Evolutionary conservation across 2,797 vertebrate species (phyloP), one percentile per base, ranked within the genome.

Genomic region (Mormyrops boulengeri): DNA sequence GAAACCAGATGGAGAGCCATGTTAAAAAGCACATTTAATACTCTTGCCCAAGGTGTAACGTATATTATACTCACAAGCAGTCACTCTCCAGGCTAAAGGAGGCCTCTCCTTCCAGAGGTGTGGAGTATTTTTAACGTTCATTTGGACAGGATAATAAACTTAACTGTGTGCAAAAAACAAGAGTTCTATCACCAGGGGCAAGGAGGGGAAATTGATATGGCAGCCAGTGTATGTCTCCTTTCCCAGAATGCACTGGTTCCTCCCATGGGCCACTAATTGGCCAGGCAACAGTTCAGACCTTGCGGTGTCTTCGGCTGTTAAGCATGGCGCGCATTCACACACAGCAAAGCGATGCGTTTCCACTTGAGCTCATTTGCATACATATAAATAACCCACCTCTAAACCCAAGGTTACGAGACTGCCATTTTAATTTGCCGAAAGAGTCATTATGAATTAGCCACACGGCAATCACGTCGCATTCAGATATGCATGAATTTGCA

Each of bases 271-370:
- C 44, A 62, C 17, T 66, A 66, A 88, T 88, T 88, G 87, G 87
- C 87, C 38, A 57, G 85, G 50, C 53, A 19, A 50, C 82, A 85
- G 87, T 66, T 88, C 87, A 62, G 38, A 73, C 85, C 85, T 53
- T 44, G 53, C 8, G 34, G 85, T 87, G 52, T 87, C 85, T 60
- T 87, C 17, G 17, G 38, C 53, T 87, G 85, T 87, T 60, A 60
- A 57, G 85, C 50, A 34, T 11, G 34, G 85, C 7, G 85, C 30
- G 2, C 8, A 19, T 53, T 30, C 9, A 6, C 49, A 14, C 84
- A 80, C 73, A n/a, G 73, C 38, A 44, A 44, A 80, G 38, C 34
- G 9, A n/a, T 14, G 7, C 5, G 14, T n/a, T 80, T 44, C 38
- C 5, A 44, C 73, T 80, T 44, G 6, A 80, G 38, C 73, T 80